phyloP scores from a whole-genome alignment of 2,888 invertebrate genomes.

The Penaeus monodon region DNA sequence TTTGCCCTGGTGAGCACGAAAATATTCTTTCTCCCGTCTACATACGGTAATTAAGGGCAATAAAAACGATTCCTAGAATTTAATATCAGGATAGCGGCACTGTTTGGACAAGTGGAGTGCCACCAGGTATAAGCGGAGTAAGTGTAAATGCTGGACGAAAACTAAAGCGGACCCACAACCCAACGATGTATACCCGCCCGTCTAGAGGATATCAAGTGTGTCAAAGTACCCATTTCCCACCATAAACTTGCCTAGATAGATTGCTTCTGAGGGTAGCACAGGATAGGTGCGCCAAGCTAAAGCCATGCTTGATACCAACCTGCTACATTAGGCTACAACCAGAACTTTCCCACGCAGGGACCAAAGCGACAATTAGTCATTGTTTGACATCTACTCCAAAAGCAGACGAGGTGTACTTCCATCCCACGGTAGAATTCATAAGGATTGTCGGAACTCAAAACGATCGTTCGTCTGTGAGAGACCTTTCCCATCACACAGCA shows the following conservation, averaged over 20 bases:
- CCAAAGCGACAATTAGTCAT: conserved; percentile 70
- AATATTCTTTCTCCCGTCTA: conserved; percentile 73
- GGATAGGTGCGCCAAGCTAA: conserved; percentile 67
- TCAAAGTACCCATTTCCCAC: conserved; percentile 76
- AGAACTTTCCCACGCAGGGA: conserved; percentile 69
- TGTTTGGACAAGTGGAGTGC: conserved; percentile 67
- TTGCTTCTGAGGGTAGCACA: conserved; percentile 69
- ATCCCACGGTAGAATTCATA: conserved; percentile 76
- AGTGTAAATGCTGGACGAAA: conserved; percentile 71
- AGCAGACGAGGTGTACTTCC: conserved; percentile 73
- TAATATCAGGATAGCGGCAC: conserved; percentile 68
- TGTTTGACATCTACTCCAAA: conserved; percentile 70
- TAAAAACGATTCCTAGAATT: conserved; percentile 69
- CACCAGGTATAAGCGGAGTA: conserved; percentile 71
- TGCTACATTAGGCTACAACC: conserved; percentile 69
- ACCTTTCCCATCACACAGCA: conserved; percentile 70
- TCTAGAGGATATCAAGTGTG: conserved; percentile 75
- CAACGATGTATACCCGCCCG: conserved; percentile 72
- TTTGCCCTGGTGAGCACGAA: conserved; percentile 68
- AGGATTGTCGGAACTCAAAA: conserved; percentile 66
- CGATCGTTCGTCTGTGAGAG: conserved; percentile 60
- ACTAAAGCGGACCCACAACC: conserved; percentile 75
- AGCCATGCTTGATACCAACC: conserved; percentile 67
- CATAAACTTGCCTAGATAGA: conserved; percentile 75
- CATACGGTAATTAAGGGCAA: conserved; percentile 73